These are phyloP conservation scores for Siniperca knerii DNA, from an alignment of 2,113 vertebrate species.

Conservation along the genomic window DNA sequence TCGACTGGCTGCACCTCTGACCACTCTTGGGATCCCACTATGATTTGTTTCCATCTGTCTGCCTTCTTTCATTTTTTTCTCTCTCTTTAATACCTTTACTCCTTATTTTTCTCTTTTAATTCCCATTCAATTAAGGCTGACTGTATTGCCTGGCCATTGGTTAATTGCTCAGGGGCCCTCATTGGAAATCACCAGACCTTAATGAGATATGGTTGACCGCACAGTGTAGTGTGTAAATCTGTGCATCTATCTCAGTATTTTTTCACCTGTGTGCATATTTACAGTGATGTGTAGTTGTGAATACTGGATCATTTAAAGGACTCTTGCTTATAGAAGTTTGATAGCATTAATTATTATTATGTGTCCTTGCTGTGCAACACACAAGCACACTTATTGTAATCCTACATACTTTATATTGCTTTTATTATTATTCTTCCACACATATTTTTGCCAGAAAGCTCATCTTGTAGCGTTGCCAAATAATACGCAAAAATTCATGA, in stretches of 20 bases:
- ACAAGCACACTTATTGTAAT: background rate
- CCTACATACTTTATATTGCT: background rate
- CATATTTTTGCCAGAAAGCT: background rate
- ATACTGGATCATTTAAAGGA: conserved; percentile 14
- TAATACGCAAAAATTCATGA: background rate
- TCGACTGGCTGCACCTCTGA: conserved; percentile 80
- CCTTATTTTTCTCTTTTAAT: conserved; percentile 72
- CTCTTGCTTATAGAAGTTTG: background rate
- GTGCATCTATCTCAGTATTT: background rate
- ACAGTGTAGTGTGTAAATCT: background rate
- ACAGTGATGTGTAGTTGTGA: background rate
- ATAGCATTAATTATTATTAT: background rate
- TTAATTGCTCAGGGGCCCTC: conserved; percentile 77
- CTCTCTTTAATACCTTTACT: conserved; percentile 59
- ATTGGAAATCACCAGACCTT: conserved; percentile 54
- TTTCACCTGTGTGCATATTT: background rate
- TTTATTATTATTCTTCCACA: no score
- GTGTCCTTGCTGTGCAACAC: background rate
- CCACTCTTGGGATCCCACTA: conserved; percentile 81
- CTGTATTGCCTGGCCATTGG: conserved; percentile 73
- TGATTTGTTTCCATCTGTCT: conserved; percentile 83
- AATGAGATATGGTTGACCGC: conserved; percentile 38
- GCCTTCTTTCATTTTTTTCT: conserved; percentile 62
- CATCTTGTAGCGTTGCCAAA: background rate
- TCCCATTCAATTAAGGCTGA: conserved; percentile 79